A percentile compares a stretch with the other conserved stretches of the same genome.
These are phyloP conservation scores for Melanostoma scalare DNA, from an alignment of 2,888 invertebrate species.

Conservation along the genomic window DNA sequence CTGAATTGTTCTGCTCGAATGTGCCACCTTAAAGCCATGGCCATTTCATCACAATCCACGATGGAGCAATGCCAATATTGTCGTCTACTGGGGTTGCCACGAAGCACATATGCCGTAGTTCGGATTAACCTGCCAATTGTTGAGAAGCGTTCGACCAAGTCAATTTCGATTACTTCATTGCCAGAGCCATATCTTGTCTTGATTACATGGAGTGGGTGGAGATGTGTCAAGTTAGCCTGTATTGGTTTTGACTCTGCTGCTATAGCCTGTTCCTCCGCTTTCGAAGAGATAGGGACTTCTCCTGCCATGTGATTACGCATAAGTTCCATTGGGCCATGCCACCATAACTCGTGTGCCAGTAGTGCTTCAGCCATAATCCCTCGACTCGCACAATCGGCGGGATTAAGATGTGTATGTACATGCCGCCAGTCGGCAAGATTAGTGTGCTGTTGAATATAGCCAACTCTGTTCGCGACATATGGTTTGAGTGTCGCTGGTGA, in stretches of 20 bases:
- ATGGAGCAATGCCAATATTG: conserved; percentile 14
- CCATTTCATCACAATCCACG: conserved; percentile 12
- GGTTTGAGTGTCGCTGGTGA: conserved; percentile 19
- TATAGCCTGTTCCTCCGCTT: conserved; percentile 11
- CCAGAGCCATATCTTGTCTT: conserved; percentile 1
- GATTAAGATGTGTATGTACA: background rate
- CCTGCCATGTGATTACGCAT: conserved; percentile 8
- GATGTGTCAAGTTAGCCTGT: background rate
- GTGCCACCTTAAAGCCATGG: too few relatives aligned
- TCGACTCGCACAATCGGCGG: background rate
- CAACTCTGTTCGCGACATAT: conserved; percentile 29
- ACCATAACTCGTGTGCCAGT: conserved; percentile 1
- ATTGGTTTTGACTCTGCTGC: conserved; percentile 6
- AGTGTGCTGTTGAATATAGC: conserved; percentile 23
- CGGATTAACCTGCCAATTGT: conserved; percentile 18
- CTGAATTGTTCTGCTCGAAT: conserved; percentile 12
- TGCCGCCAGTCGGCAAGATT: background rate
- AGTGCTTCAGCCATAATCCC: background rate
- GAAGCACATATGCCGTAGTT: conserved; percentile 24
- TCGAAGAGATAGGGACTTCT: background rate
- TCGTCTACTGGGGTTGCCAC: conserved; percentile 20
- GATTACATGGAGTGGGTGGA: background rate
- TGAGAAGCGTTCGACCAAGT: conserved; percentile 17
- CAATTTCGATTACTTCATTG: too few relatives aligned
- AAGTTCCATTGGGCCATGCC: conserved; percentile 23